phyloP scores from a whole-genome alignment of 1,140 invertebrate genomes.

The Cecropterus lyciades region DNA sequence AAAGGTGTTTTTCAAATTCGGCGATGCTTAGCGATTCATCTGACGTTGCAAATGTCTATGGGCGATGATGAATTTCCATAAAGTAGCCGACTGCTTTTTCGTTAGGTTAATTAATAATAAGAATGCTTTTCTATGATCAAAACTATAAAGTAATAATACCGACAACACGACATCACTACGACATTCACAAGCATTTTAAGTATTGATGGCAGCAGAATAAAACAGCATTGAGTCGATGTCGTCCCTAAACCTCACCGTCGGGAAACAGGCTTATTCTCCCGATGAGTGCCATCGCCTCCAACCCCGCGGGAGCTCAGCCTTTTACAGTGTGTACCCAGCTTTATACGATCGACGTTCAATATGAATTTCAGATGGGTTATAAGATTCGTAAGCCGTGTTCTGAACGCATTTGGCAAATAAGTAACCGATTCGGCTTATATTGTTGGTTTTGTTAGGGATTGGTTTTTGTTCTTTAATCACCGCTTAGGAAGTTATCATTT shows the following conservation, averaged over 20 bases:
- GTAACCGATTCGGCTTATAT: conserved; percentile 50
- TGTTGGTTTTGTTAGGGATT: conserved; percentile 17
- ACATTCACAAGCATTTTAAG: conserved; percentile 77
- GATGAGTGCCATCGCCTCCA: conserved; percentile 79
- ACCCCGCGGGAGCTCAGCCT: conserved; percentile 71
- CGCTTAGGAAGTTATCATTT: not conserved
- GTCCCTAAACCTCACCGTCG: conserved; percentile 75
- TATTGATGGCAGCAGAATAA: conserved; percentile 82
- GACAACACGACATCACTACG: conserved; percentile 47
- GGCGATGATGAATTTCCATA: too few relatives aligned
- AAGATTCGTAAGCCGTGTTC: conserved; percentile 68
- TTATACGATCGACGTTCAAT: conserved; percentile 77
- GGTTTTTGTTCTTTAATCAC: not conserved
- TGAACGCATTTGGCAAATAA: conserved; percentile 66
- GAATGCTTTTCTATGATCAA: too few relatives aligned
- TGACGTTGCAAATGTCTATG: too few relatives aligned
- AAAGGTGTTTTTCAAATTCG: too few relatives aligned
- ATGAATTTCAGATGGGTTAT: conserved; percentile 80
- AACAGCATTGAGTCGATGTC: conserved; percentile 79
- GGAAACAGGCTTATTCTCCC: conserved; percentile 82
- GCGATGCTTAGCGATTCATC: too few relatives aligned
- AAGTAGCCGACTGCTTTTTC: too few relatives aligned
- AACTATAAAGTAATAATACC: too few relatives aligned
- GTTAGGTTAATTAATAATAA: too few relatives aligned
- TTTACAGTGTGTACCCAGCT: conserved; percentile 76